Evolutionary conservation across 1,140 invertebrate species (phyloP), one percentile per base, ranked within the genome.

Genomic region (Lepeophtheirus salmonis): DNA sequence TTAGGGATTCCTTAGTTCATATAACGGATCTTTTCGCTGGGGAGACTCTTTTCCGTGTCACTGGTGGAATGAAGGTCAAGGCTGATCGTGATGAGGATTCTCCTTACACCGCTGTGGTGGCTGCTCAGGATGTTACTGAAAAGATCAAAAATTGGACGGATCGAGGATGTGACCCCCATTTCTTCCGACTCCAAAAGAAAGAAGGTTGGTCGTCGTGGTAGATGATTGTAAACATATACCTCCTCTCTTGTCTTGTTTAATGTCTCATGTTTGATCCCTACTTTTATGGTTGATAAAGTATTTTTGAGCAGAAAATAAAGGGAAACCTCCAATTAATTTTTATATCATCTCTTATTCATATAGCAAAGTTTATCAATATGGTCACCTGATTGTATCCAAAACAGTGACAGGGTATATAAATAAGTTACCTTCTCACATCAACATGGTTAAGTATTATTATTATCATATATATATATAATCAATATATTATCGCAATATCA

Each of bases 21-120:
- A 90, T 99, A 30, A 99, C 96, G 2, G 96, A 99, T 78, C 77
- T 98, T 65, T 97, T 94, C 63, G 96, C 96, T 65, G 83, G 80
- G 17, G 52, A 18, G 21, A 48, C 48, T 1, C 21, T 50, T 20
- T 41, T n/a, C 25, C 60, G 94, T 69, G 87, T 99, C 25, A 99
- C 96, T 68, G 96, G 96, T 72, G 96, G 96, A 62, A 99, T 99
- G 96, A 98, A 98, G 77, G 96, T 99, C 0, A 99, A 98, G 74
- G 95, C 95, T 68, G 96, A 99, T 77, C 82, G 96, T 79, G 96
- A 99, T 77, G 96, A 99, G 76, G 89, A 94, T 66, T 97, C 94
- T 23, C 96, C 96, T 14, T 99, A 99, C 70, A 95, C 95, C 70
- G 95, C 95, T 83, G 98, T 99, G 95, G 94, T 99, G 76, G 96